phyloP scores from a whole-genome alignment of 2,113 vertebrate genomes.

The Pseudois nayaur region DNA sequence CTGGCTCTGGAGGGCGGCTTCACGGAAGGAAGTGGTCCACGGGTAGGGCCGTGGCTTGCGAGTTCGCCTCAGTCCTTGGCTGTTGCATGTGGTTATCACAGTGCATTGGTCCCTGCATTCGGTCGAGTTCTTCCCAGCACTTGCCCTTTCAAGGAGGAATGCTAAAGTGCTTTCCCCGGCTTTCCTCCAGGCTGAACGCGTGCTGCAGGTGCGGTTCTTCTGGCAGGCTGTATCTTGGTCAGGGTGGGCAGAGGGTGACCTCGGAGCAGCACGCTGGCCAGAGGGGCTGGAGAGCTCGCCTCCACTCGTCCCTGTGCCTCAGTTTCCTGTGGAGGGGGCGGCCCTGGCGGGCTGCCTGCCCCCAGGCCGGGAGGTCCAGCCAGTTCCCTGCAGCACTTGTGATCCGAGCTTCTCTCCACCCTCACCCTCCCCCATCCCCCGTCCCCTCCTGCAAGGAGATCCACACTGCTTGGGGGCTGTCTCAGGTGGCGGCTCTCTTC shows the following conservation, averaged over 20 bases:
- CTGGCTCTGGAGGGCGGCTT: rapidly evolving
- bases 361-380: too few relatives aligned
- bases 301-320: not conserved
- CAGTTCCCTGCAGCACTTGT: not conserved
- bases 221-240: not conserved
- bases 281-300: rapidly evolving
- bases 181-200: rapidly evolving
- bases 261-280: not conserved
- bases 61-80: rapidly evolving
- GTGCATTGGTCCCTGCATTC: not conserved
- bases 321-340: rapidly evolving
- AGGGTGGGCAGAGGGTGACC: not conserved
- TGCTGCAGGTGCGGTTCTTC: not conserved
- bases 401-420: too few relatives aligned
- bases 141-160: not conserved
- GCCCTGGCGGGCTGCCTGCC: not conserved
- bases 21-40: rapidly evolving
- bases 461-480: not conserved
- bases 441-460: not conserved
- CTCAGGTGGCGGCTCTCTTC: not conserved
- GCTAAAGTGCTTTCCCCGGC: too few relatives aligned
- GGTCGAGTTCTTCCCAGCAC: rapidly evolving
- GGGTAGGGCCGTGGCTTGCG: rapidly evolving
- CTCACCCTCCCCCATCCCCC: rapidly evolving
- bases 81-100: rapidly evolving